Conservation (phyloP, 2,888 invertebrate genomes). For the Stenurella melanura region DNA sequence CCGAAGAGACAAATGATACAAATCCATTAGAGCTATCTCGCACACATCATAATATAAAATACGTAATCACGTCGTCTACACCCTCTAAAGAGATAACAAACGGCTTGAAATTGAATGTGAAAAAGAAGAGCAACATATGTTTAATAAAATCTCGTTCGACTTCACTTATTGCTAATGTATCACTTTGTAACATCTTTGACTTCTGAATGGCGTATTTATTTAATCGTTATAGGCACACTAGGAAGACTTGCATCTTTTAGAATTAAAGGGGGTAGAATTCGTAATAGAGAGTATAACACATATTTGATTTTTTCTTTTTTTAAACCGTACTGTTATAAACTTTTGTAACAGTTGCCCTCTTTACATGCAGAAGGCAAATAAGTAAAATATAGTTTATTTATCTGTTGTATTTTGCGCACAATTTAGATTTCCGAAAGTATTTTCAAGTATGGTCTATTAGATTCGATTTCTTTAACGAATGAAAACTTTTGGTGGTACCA, state of each 20-base stretch:
- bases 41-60: slow-evolving; percentile 58
- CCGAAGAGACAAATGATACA: slow-evolving; percentile 66
- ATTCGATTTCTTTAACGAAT: no score
- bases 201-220: slow-evolving; percentile 26
- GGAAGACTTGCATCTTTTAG: slow-evolving; percentile 6
- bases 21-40: slow-evolving; percentile 66
- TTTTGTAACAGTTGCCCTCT: no score
- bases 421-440: no score
- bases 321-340: no score
- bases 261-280: not conserved
- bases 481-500: no score
- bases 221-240: slow-evolving; percentile 27
- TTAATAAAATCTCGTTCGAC: slow-evolving; percentile 58
- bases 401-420: no score
- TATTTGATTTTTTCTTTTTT: not conserved
- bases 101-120: slow-evolving; percentile 55
- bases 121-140: slow-evolving; percentile 61
- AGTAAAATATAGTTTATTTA: no score
- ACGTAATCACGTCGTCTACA: slow-evolving; percentile 48
- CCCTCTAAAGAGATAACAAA: slow-evolving; percentile 57
- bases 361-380: no score
- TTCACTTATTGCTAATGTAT: slow-evolving; percentile 51
- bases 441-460: no score
- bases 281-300: not conserved
- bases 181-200: slow-evolving; percentile 43